A percentile compares a stretch with the other conserved stretches of the same genome.
phyloP scores from a whole-genome alignment of 2,888 invertebrate genomes.

The Leptopilina syphax region DNA sequence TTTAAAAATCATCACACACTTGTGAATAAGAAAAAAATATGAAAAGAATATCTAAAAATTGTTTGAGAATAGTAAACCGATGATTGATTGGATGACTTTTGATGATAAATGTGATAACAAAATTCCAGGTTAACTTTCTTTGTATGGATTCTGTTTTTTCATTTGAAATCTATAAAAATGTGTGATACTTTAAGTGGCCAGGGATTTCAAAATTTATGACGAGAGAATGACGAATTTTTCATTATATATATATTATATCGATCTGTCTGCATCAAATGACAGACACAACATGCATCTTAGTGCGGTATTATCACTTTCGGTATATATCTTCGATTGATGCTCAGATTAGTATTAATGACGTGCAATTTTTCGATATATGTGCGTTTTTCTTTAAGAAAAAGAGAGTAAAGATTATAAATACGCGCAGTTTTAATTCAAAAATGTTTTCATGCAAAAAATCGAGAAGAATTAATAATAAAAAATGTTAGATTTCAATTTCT shows the following conservation, averaged over 20 bases:
- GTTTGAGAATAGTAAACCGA: background rate
- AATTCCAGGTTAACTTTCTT: conserved; percentile 16
- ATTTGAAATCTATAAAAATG: background rate
- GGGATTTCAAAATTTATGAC: conserved; percentile 25
- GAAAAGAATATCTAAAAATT: background rate
- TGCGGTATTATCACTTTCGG: conserved; percentile 40
- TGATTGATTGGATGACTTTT: background rate
- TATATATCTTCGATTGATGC: conserved; percentile 20
- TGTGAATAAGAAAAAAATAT: background rate
- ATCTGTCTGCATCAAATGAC: conserved; percentile 45
- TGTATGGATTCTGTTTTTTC: conserved; percentile 21
- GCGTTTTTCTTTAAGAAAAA: too few species aligned
- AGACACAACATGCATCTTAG: conserved; percentile 48
- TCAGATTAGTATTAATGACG: conserved; percentile 30
- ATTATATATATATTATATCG: conserved; percentile 33
- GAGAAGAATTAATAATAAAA: too few species aligned
- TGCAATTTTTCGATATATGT: background rate
- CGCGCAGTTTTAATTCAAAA: background rate
- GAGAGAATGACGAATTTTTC: conserved; percentile 20
- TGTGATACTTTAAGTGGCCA: background rate
- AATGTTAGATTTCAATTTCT: too few species aligned
- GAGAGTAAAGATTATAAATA: background rate
- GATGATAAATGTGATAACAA: background rate
- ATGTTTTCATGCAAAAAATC: too few species aligned
- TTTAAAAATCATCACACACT: background rate